Conservation (phyloP, 2,113 vertebrate species). For the Muntiacus reevesi region DNA sequence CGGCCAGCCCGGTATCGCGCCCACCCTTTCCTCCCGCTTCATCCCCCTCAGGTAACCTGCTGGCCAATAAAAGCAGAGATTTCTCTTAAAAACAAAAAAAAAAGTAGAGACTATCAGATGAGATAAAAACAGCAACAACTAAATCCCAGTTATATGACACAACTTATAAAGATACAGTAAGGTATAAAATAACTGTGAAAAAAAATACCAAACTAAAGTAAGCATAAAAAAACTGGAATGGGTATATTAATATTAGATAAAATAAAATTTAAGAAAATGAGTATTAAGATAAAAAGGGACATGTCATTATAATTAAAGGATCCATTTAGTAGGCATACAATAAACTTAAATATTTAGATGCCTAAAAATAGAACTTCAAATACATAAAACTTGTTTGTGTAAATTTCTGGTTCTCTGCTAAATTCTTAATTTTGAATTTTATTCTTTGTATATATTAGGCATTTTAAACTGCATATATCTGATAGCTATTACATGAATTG, state of each 20-base stretch:
- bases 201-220: neutral
- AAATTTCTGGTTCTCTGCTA: neutral
- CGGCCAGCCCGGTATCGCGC: constrained; percentile 95
- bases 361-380: neutral
- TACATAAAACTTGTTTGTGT: neutral
- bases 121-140: neutral
- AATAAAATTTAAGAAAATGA: neutral
- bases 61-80: constrained; percentile 27
- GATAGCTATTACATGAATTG: neutral
- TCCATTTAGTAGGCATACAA: neutral
- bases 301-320: neutral
- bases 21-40: constrained; percentile 98
- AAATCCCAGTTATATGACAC: neutral
- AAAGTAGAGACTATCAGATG: neutral
- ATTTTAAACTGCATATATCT: neutral
- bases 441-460: neutral
- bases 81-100: no score
- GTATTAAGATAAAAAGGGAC: neutral
- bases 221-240: neutral
- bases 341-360: neutral
- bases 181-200: neutral
- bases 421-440: neutral
- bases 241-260: neutral
- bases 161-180: neutral
- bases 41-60: constrained; percentile 94